These are phyloP conservation scores for Andrena camellia DNA, from an alignment of 2,888 invertebrate species.

Conservation along the genomic window DNA sequence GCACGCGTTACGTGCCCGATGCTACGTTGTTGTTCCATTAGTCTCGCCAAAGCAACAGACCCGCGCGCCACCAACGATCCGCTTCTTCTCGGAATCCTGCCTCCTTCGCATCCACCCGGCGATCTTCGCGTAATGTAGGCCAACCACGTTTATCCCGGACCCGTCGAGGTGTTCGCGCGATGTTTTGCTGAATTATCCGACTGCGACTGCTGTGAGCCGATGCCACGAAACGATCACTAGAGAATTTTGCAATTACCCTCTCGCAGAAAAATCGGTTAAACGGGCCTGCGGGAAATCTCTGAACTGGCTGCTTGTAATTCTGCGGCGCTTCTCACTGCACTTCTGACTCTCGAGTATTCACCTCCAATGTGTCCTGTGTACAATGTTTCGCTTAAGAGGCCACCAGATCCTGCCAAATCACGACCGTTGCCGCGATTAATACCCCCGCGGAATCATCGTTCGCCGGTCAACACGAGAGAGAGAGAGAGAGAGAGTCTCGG, in stretches of 20 bases:
- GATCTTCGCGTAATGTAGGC: constrained; percentile 51
- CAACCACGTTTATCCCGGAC: constrained; percentile 43
- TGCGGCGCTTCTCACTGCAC: background rate
- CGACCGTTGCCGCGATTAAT: background rate
- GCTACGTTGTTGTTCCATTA: constrained; percentile 56
- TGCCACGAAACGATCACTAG: constrained; percentile 34
- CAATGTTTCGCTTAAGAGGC: background rate
- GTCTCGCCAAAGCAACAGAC: constrained; percentile 48
- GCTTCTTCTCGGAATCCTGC: constrained; percentile 48
- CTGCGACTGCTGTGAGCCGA: background rate
- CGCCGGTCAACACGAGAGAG: background rate
- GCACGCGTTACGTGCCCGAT: constrained; percentile 50
- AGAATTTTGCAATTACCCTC: constrained; percentile 20
- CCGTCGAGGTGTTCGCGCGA: constrained; percentile 22
- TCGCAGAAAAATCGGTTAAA: constrained; percentile 15
- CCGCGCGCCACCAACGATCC: constrained; percentile 33
- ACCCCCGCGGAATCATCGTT: constrained; percentile 8
- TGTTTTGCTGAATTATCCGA: constrained; percentile 54
- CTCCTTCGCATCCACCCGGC: constrained; percentile 5
- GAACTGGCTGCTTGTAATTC: background rate
- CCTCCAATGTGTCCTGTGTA: background rate
- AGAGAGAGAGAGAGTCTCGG: background rate
- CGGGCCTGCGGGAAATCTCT: background rate
- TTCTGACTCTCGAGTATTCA: background rate
- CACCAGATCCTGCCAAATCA: background rate